Base-by-base conservation (phyloP, 2,888 invertebrate genomes). In the Dryomyza anilis region DNA sequence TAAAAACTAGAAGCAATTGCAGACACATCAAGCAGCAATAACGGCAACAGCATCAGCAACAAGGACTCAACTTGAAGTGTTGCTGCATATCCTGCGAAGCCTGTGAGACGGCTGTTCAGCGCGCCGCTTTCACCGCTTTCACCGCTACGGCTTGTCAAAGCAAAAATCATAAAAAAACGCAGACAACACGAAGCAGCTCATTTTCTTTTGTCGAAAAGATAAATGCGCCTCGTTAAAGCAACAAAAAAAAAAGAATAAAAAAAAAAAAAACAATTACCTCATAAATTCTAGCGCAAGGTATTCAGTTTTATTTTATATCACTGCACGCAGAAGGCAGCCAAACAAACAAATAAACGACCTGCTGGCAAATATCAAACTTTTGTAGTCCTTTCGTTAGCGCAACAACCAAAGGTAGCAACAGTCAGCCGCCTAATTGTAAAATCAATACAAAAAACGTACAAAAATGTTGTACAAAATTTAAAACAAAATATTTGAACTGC, bases 261-360 rank as follows among this genome's bases (percentile, higher is more conserved):
- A n/a, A n/a, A n/a, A n/a, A 76, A 76, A 77, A 77, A 74, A 72
- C 76, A 78, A 77, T 78, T 77, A 79, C 77, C 77, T 71, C 74
- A 78, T 76, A 78, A 79, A 79, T 76, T 78, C 76, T 74, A 33
- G 59, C 36, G 36, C 55, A 19, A 33, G 36, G 55, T 36, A 55
- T 36, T 12, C 55, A 55, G n/a, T n/a, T n/a, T n/a, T n/a, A n/a
- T n/a, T 55, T 33, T 55, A 50, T 3, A 50, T 6, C 48, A 39
- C n/a, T 7, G 39, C n/a, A 14, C 39, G 39, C 39, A 39, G 39
- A 2, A 12, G 39, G 7, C 39, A 39, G 39, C 12, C 4, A 39
- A n/a, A 39, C 39, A 39, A n/a, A 39, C 3, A 7, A 6, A 39
- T 14, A 6, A 6, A 39, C n/a, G 39, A n/a, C 39, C 12, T 5